phyloP scores from a whole-genome alignment of 2,797 vertebrate genomes.

The Xerus rutilus region DNA sequence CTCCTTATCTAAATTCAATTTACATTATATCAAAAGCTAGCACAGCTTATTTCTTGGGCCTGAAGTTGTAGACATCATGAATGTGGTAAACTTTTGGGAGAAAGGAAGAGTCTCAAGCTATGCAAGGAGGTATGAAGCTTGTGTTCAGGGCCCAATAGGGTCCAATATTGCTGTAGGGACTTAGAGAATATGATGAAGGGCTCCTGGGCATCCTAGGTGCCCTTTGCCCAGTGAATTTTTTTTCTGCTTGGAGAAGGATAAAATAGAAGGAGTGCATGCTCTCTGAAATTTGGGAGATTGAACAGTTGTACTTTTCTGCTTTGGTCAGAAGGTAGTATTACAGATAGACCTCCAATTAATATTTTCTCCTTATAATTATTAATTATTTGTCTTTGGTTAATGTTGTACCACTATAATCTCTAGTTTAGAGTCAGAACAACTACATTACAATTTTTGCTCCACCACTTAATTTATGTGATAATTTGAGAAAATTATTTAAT shows the following conservation, averaged over 20 bases:
- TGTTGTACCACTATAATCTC: background rate
- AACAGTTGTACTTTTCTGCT: background rate
- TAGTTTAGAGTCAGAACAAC: background rate
- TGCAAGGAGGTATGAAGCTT: background rate
- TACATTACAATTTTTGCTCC: background rate
- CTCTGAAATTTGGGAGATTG: background rate
- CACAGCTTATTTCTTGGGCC: background rate
- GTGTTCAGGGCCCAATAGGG: fast-evolving
- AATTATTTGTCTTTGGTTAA: background rate
- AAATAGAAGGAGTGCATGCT: fast-evolving
- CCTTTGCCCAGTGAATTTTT: background rate
- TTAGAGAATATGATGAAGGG: fast-evolving
- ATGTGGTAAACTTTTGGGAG: background rate
- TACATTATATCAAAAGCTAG: background rate
- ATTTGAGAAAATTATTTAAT: conserved; percentile 15
- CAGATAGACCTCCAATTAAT: background rate
- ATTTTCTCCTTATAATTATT: background rate
- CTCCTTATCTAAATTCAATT: background rate
- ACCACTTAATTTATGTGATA: background rate
- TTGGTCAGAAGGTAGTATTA: background rate
- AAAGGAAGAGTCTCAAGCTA: background rate
- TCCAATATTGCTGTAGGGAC: fast-evolving
- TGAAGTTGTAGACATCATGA: fast-evolving
- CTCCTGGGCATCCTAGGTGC: fast-evolving
- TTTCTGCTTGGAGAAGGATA: background rate